Conservation (phyloP, 2,888 invertebrate genomes). For the Pandemis cinnamomeana region DNA sequence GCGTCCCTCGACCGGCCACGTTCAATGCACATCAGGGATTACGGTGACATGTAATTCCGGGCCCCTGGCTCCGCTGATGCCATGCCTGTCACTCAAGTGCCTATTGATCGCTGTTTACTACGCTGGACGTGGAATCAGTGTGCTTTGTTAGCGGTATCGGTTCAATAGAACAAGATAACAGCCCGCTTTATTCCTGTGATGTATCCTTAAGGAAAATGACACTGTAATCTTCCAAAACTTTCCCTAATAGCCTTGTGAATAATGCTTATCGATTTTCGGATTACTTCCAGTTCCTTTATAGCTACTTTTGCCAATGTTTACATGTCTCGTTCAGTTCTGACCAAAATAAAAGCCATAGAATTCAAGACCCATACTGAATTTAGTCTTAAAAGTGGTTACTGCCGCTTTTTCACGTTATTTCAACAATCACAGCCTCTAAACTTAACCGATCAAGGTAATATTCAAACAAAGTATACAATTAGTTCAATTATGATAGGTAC, state of each 20-base stretch:
- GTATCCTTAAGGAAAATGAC: not conserved
- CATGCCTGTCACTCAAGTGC: slow-evolving; percentile 13
- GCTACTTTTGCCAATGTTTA: no score
- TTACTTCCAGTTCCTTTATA: not conserved
- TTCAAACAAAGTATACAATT: not conserved
- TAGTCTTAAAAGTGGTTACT: not conserved
- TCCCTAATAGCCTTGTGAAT: not conserved
- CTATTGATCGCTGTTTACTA: slow-evolving; percentile 17
- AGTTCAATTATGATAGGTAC: slow-evolving; percentile 14
- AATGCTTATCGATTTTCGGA: not conserved
- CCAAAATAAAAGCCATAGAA: no score
- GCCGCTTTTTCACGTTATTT: not conserved
- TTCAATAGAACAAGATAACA: not conserved
- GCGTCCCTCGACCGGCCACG: slow-evolving; percentile 11
- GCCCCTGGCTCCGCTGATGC: slow-evolving; percentile 4
- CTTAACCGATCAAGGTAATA: not conserved
- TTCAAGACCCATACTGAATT: not conserved
- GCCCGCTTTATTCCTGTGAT: not conserved
- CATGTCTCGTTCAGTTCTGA: no score
- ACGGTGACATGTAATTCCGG: slow-evolving; percentile 28
- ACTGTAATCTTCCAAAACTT: not conserved
- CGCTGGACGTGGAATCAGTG: slow-evolving; percentile 7
- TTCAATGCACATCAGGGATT: slow-evolving; percentile 31
- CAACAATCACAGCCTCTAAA: not conserved
- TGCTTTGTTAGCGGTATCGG: not conserved